A percentile compares a stretch with the other conserved stretches of the same genome.
Conservation (phyloP, 35 echinoderm and acorn worm genomes). For the Apostichopus californicus region DNA sequence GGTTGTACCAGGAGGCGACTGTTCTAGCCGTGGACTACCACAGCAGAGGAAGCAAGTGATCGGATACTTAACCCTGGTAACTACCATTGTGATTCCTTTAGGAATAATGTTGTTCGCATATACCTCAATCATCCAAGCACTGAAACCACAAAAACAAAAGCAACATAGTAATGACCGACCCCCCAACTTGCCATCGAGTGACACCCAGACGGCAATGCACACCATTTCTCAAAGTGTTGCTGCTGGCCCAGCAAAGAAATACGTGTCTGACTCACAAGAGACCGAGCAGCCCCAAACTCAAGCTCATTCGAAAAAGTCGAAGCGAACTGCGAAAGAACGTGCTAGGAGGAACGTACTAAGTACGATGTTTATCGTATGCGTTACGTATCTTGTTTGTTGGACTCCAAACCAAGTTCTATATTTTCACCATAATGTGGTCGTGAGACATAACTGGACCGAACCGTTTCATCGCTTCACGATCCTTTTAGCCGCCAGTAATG, state of each 20-base stretch:
- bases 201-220: neutral
- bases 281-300: neutral
- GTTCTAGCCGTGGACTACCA: constrained; percentile 1
- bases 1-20: neutral
- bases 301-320: neutral
- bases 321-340: neutral
- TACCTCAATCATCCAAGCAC: neutral
- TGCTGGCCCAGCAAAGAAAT: no score
- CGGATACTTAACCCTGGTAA: constrained; percentile 1
- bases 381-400: constrained; percentile 51
- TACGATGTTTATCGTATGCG: constrained; percentile 46
- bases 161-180: neutral
- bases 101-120: constrained; percentile 15
- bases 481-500: constrained; percentile 22
- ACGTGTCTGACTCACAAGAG: neutral
- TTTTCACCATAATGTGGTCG: constrained; percentile 26
- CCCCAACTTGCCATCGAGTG: neutral
- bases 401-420: constrained; percentile 53
- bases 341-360: constrained; percentile 12
- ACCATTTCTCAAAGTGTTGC: no score
- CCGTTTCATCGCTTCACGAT: constrained; percentile 26
- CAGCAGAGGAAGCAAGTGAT: constrained; percentile 26
- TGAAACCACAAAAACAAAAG: neutral
- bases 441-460: neutral
- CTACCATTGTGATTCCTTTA: neutral